Base-by-base conservation (phyloP, 2,888 invertebrate genomes). In the Muschampia plurimacula region DNA sequence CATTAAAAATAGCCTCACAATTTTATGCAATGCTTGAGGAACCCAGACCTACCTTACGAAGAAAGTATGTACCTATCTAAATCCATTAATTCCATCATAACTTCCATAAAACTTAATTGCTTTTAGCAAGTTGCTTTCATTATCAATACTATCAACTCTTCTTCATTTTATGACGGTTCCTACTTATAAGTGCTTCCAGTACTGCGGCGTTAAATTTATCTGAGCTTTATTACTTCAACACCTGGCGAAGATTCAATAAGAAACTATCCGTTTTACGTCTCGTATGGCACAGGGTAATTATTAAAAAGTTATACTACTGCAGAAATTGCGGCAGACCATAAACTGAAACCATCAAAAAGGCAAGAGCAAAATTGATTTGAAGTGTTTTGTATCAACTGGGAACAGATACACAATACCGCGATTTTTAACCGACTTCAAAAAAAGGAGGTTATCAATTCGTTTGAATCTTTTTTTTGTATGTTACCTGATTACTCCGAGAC, bases 161-260 rank as follows among this genome's bases (percentile, higher is more conserved):
- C 57, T 15, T 71, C 36, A 44, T 49, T 59, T 46, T 65, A 64
- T 44, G n/a, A 12, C 52, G 36, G 15, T 55, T 39, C 10, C 57
- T 57, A 64, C 46, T n/a, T 44, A 32, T 46, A 13, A 64, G 12
- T 13, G 13, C 57, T 44, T 68, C 15, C 63, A 44, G 72, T 67
- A 44, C n/a, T 67, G 15, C 64, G 9, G 67, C 67, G 68, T 64
- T 55, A 74, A 74, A 62, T 62, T 75, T 63, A 72, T 67, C 46
- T 39, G 70, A 68, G 62, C 69, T 89, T 84, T 89, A 89, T 86
- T 83, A 81, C 83, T 74, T 75, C 77, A 82, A 83, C 91, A 91
- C 91, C 91, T 89, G 90, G 86, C 83, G 76, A 80, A 78, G 82
- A 84, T 88, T 90, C 84, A 91, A 92, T 92, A 89, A 90, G 90